Conservation (phyloP, 2,888 invertebrate genomes). For the Tribolium freemani region DNA sequence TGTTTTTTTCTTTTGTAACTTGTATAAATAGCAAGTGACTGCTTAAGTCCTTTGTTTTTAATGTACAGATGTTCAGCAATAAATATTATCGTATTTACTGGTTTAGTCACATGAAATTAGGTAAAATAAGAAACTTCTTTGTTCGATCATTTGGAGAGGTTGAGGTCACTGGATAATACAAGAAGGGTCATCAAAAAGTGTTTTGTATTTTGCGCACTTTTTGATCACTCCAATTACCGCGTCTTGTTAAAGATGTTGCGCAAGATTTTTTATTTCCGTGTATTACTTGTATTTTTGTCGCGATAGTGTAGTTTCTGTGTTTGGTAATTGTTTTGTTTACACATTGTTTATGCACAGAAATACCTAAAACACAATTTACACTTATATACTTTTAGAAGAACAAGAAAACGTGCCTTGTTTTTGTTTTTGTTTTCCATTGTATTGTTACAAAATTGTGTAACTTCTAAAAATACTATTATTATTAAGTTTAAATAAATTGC, state of each 20-base stretch:
- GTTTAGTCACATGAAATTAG: background rate
- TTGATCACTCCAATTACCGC: background rate
- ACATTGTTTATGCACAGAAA: background rate
- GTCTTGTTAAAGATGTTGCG: background rate
- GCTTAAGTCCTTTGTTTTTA: background rate
- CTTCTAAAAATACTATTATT: background rate
- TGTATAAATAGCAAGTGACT: background rate
- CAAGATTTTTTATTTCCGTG: background rate
- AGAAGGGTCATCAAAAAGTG: conserved; percentile 6
- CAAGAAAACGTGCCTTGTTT: background rate
- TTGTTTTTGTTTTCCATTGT: background rate
- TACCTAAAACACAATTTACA: background rate
- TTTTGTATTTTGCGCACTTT: conserved; percentile 23
- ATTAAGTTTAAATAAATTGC: background rate
- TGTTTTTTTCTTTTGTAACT: background rate
- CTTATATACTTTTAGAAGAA: no score
- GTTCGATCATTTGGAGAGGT: conserved; percentile 5
- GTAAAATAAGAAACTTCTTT: conserved; percentile 9
- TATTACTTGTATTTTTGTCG: background rate
- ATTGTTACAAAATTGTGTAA: background rate
- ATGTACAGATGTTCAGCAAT: background rate
- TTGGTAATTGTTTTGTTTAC: background rate
- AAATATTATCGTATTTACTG: background rate
- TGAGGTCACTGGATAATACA: conserved; percentile 13
- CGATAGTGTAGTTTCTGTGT: background rate